A percentile compares a stretch with the other conserved stretches of the same genome.
Evolutionary conservation across 2,888 invertebrate genomes (phyloP).

Genomic region (Diarsia brunnea): DNA sequence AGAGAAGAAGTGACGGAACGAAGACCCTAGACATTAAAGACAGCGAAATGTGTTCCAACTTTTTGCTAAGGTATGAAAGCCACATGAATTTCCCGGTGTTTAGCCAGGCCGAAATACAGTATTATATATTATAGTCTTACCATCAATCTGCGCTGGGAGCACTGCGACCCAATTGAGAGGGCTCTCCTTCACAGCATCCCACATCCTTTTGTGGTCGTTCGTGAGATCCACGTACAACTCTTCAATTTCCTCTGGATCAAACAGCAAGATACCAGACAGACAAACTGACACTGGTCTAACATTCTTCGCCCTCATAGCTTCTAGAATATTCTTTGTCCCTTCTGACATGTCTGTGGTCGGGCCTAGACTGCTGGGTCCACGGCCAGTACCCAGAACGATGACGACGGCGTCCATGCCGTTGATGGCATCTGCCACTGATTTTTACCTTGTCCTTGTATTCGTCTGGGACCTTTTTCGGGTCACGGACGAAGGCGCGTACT

Average conservation of each 20-base stretch:
- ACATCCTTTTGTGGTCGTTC: constrained; percentile 95
- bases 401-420: constrained; percentile 94
- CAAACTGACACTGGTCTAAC: constrained; percentile 94
- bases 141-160: constrained; percentile 95
- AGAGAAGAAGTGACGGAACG: not conserved
- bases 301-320: constrained; percentile 94
- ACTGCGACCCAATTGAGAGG: constrained; percentile 94
- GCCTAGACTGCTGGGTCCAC: constrained; percentile 91
- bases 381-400: constrained; percentile 94
- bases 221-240: constrained; percentile 93
- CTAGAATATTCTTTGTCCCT: constrained; percentile 95
- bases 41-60: not conserved
- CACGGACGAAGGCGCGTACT: constrained; percentile 94
- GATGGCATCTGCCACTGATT: constrained; percentile 92
- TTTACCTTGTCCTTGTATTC: constrained; percentile 93
- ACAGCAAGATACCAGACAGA: constrained; percentile 95
- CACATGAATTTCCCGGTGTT: not conserved
- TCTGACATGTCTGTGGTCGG: constrained; percentile 95
- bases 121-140: constrained; percentile 80
- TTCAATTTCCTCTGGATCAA: constrained; percentile 94
- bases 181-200: constrained; percentile 92
- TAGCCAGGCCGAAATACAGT: not conserved
- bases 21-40: not conserved
- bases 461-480: constrained; percentile 93
- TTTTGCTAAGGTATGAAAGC: not conserved